Base-by-base conservation (phyloP, 2,797 vertebrate genomes). In the Emydoidea blandingii region DNA sequence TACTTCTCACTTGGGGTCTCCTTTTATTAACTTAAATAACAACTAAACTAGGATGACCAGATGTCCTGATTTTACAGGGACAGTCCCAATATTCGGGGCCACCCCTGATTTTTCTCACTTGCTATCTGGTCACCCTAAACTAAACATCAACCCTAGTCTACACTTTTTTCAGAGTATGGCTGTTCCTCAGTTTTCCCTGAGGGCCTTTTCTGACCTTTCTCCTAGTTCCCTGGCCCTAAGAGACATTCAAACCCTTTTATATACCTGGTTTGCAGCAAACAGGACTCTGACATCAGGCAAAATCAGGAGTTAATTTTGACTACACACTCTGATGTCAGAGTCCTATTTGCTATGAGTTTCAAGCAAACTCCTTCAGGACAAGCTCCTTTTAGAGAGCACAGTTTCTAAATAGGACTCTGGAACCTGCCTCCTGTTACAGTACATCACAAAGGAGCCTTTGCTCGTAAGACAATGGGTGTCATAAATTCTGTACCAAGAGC, bases 161-260 rank as follows among this genome's bases (percentile, higher is more conserved):
- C 92, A 91, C 89, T 96, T 96, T 92, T 62, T 44, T 31, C 50
- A 81, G 41, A 88, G 90, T 29, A 83, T 94, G 91, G 82, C 94
- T 87, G 44, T 52, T 72, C 23, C 72, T 90, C 85, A 74, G 12
- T 41, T 65, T 15, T 81, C 49, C 86, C 81, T 2, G 0, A 44
- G 68, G 47, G 37, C 25, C 91, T 81, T 50, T 87, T 91, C 83
- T 93, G 72, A 44, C 25, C 25, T 49, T 12, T 83, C 49, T 91
- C 76, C 37, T 91, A 15, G 31, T 85, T 93, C 34, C 15, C 27
- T 89, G 84, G 5, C 10, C 47, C 31, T 31, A 53, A 53, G 7
- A 3, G 34, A 86, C 93, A 86, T 50, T 54, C 29, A 94, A 85
- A 54, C 11, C 5, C 18, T 74, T 92, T 91, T 94, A 85, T 10